These are phyloP conservation scores for Gryllus longicercus DNA, from an alignment of 2,888 invertebrate genomes.

Conservation along the genomic window DNA sequence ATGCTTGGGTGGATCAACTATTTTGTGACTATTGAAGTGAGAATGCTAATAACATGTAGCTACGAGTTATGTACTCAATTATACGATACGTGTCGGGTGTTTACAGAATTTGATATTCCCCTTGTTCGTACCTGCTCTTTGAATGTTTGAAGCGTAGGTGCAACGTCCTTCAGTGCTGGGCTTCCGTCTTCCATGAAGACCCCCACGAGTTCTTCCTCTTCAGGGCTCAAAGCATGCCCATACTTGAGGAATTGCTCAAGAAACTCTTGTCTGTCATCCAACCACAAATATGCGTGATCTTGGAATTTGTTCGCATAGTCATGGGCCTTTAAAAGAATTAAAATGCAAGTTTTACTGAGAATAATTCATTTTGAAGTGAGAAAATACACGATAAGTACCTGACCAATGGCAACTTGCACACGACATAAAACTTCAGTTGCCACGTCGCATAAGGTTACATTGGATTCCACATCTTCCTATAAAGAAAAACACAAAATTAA, in stretches of 20 bases:
- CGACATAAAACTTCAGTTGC: slow-evolving; percentile 27
- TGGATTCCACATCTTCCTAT: slow-evolving; percentile 25
- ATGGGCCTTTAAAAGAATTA: slow-evolving; percentile 42
- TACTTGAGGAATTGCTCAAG: slow-evolving; percentile 73
- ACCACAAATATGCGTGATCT: slow-evolving; percentile 75
- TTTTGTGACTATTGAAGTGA: too few species aligned
- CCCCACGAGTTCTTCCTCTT: slow-evolving; percentile 63
- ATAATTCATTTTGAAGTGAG: not conserved
- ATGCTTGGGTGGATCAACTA: too few species aligned
- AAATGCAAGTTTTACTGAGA: not conserved
- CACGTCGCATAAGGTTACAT: slow-evolving; percentile 27
- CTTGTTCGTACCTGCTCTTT: slow-evolving; percentile 59
- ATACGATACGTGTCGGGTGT: too few species aligned
- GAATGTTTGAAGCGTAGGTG: slow-evolving; percentile 68
- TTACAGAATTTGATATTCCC: too few species aligned
- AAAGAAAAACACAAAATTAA: slow-evolving; percentile 9
- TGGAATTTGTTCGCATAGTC: slow-evolving; percentile 54
- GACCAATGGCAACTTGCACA: not conserved
- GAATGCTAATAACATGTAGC: too few species aligned
- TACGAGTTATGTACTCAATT: too few species aligned
- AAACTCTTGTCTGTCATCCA: slow-evolving; percentile 71
- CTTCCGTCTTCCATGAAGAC: slow-evolving; percentile 47
- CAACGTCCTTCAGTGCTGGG: slow-evolving; percentile 42
- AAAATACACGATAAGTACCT: slow-evolving; percentile 18
- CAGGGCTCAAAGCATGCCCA: slow-evolving; percentile 66